Conservation (phyloP, 2,888 invertebrate genomes). For the Diplolepis rosae region DNA sequence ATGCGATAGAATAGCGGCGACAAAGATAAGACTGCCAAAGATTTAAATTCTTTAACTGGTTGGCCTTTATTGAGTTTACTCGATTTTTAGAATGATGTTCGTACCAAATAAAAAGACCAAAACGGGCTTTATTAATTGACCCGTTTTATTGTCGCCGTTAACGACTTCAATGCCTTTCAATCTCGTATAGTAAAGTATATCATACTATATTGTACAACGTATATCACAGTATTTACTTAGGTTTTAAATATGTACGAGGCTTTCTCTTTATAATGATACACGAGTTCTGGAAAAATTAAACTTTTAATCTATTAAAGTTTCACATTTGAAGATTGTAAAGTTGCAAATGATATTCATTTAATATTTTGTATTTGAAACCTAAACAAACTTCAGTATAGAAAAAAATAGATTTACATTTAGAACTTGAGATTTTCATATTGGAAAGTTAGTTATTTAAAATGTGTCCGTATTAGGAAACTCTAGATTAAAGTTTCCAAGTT, state of each 20-base stretch:
- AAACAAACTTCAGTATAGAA: too few species aligned
- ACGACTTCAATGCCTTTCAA: constrained; percentile 26
- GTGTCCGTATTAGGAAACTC: not conserved
- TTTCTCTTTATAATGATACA: constrained; percentile 4
- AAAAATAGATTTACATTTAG: not conserved
- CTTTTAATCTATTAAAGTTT: too few species aligned
- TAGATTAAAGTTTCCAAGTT: not conserved
- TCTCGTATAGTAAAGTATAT: not conserved
- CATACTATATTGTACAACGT: constrained; percentile 1
- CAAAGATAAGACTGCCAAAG: constrained; percentile 41
- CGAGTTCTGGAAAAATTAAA: not conserved
- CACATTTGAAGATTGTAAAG: too few species aligned
- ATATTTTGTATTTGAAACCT: too few species aligned
- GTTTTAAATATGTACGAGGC: not conserved
- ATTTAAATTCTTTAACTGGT: constrained; percentile 36
- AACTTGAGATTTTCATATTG: not conserved
- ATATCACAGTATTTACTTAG: constrained; percentile 21
- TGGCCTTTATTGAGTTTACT: constrained; percentile 12
- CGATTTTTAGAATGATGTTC: constrained; percentile 21
- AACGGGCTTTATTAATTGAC: not conserved
- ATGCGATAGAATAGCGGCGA: constrained; percentile 14
- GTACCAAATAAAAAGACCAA: constrained; percentile 20
- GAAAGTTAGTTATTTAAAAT: not conserved
- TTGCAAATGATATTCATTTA: too few species aligned
- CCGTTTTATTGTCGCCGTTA: constrained; percentile 26